Percentiles rank a stretch among this genome's conserved stretches.
phyloP scores from a whole-genome alignment of 2,888 invertebrate genomes.

The Neocrepidodera transversa region DNA sequence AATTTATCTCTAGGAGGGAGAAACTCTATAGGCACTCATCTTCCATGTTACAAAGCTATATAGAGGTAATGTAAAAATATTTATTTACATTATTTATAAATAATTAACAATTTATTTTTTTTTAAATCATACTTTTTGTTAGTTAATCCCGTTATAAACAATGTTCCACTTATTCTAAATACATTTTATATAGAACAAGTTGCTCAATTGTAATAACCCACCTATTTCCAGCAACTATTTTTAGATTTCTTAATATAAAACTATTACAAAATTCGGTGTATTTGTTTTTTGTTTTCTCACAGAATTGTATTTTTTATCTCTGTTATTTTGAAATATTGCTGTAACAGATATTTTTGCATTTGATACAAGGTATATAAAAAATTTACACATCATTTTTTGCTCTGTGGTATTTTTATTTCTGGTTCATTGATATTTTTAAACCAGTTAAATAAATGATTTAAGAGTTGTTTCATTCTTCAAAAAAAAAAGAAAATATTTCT shows the following conservation, averaged over 20 bases:
- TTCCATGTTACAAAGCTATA: constrained; percentile 26
- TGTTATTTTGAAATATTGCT: neutral
- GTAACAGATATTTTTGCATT: neutral
- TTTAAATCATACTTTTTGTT: too few species aligned
- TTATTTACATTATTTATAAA: neutral
- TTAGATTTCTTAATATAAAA: constrained; percentile 12
- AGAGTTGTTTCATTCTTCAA: too few species aligned
- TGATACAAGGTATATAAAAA: neutral
- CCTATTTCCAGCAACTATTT: constrained; percentile 7
- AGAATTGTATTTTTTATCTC: neutral
- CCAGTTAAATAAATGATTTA: too few species aligned
- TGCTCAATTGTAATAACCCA: constrained; percentile 14
- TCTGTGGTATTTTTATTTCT: too few species aligned
- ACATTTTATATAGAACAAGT: constrained; percentile 7
- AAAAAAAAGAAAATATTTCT: too few species aligned
- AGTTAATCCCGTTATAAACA: too few species aligned
- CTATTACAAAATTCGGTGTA: neutral
- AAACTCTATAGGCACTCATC: constrained; percentile 36
- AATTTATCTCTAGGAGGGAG: constrained; percentile 44
- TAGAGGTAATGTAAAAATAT: constrained; percentile 28
- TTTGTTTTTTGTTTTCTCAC: neutral
- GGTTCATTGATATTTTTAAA: too few species aligned
- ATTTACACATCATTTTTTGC: too few species aligned
- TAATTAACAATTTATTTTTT: too few species aligned
- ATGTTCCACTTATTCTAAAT: too few species aligned